These are phyloP conservation scores for Zosterops borbonicus DNA, from an alignment of 2,113 vertebrate genomes.

Conservation along the genomic window DNA sequence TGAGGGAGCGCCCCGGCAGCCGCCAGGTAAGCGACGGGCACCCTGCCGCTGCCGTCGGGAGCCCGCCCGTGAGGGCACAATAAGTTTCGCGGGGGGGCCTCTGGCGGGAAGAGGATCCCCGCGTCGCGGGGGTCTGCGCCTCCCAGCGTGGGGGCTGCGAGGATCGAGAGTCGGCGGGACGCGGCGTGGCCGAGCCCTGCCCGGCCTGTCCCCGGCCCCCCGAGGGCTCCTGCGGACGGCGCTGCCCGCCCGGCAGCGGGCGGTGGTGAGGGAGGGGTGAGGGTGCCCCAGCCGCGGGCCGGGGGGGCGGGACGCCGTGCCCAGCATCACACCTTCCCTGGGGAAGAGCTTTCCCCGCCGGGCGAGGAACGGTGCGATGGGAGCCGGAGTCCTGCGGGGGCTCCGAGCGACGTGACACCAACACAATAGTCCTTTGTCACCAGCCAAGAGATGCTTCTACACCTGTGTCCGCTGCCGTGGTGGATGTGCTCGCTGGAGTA, in stretches of 20 bases:
- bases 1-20: not conserved
- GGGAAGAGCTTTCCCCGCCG: not conserved
- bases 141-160: not conserved
- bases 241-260: not conserved
- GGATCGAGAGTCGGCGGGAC: not conserved
- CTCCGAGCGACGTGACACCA: not conserved
- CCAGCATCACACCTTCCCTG: not conserved
- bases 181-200: not conserved
- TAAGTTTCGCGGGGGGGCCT: not conserved
- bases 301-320: not conserved
- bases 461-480: not conserved
- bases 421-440: conserved; percentile 3
- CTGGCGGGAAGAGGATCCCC: not conserved
- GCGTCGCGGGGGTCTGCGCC: not conserved
- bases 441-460: not conserved
- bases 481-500: not conserved
- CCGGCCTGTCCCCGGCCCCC: not conserved
- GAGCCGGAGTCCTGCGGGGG: not conserved
- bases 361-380: not conserved
- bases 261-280: too few species aligned
- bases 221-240: not conserved
- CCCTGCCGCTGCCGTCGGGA: not conserved
- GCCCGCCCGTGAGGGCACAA: not conserved
- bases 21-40: conserved; percentile 60
- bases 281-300: not conserved